phyloP scores from a whole-genome alignment of 2,797 vertebrate species.

The Ispidina picta region DNA sequence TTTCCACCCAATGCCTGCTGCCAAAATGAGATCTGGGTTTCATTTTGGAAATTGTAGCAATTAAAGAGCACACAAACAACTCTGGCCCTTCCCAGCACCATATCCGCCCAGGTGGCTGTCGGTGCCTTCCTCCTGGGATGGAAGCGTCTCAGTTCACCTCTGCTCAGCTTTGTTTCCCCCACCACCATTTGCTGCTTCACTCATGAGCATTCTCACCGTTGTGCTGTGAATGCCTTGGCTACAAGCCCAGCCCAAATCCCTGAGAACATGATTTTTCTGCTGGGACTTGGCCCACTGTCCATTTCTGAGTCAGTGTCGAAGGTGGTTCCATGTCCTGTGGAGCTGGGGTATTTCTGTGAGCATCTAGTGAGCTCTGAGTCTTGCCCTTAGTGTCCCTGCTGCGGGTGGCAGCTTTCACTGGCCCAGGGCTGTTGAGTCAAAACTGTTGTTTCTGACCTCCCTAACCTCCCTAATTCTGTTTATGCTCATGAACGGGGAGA shows the following conservation, averaged over 20 bases:
- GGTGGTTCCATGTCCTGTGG: accelerated
- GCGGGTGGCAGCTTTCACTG: accelerated
- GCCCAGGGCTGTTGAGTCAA: not conserved
- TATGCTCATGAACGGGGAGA: not conserved
- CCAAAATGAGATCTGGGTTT: not conserved
- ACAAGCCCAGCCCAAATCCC: not conserved
- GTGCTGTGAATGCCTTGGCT: not conserved
- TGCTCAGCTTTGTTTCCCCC: accelerated
- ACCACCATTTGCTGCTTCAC: accelerated
- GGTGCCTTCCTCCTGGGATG: not conserved
- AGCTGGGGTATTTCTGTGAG: not conserved
- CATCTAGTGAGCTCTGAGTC: not conserved
- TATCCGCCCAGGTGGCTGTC: not conserved
- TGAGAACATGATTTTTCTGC: not conserved
- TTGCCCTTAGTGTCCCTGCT: not conserved
- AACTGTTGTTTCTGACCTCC: not conserved
- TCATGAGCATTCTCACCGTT: not conserved
- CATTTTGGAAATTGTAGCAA: not conserved
- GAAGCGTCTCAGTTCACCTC: not conserved
- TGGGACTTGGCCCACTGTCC: not conserved
- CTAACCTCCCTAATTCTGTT: not conserved
- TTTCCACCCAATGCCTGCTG: not conserved
- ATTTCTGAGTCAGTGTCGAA: not conserved
- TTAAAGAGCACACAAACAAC: not conserved
- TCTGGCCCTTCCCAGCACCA: accelerated